Conservation (phyloP, 2,888 invertebrate species). For the Ligdia adustata region DNA sequence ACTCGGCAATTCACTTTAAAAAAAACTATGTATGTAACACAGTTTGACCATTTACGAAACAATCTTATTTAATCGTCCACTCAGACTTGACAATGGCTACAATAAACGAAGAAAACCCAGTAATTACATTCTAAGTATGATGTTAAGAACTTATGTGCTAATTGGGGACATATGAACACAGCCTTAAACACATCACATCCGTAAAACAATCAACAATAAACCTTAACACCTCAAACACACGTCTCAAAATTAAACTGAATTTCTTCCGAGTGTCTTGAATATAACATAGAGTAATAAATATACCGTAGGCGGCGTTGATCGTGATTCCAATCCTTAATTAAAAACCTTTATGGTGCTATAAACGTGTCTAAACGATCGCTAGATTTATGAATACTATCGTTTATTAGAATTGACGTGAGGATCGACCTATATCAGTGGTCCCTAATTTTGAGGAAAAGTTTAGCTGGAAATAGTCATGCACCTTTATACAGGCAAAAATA, state of each 20-base stretch:
- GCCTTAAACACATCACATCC: constrained; percentile 25
- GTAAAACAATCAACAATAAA: constrained; percentile 7
- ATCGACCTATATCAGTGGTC: no score
- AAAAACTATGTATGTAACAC: constrained; percentile 8
- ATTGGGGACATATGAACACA: constrained; percentile 51
- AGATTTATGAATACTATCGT: constrained; percentile 45
- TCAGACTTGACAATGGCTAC: constrained; percentile 27
- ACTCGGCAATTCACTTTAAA: constrained; percentile 2
- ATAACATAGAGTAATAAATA: constrained; percentile 41
- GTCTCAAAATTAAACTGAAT: not conserved
- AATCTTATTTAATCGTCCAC: constrained; percentile 33
- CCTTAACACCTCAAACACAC: not conserved
- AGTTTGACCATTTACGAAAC: constrained; percentile 28
- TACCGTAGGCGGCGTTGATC: constrained; percentile 60
- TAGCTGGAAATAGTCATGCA: constrained; percentile 6
- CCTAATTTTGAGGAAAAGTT: constrained; percentile 21
- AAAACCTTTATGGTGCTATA: constrained; percentile 75
- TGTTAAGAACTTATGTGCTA: constrained; percentile 50
- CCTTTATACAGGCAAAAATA: not conserved
- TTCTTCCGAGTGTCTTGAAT: constrained; percentile 2
- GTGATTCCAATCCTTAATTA: constrained; percentile 77
- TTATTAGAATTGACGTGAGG: constrained; percentile 45
- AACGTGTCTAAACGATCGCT: constrained; percentile 66
- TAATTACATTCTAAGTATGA: constrained; percentile 40
- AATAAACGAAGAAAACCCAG: constrained; percentile 37